Base-by-base conservation (phyloP, 2,113 vertebrate species). In the Saccopteryx leptura region DNA sequence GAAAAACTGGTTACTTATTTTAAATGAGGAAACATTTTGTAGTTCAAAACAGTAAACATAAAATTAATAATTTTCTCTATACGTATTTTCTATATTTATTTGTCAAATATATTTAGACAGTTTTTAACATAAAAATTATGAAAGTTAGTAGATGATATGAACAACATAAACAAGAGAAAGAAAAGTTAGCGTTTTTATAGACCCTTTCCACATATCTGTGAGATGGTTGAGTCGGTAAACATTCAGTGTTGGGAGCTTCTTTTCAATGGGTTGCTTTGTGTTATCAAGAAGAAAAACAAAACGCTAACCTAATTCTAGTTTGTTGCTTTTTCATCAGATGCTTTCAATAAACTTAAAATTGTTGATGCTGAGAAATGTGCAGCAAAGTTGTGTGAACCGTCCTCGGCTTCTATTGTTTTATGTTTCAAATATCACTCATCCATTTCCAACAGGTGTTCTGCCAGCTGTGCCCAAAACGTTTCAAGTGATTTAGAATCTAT, bases 241-340 rank as follows among this genome's bases (percentile, higher is more conserved):
- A 74, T 81, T 66, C 24, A 11, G 58, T 76, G 66, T 69, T 19
- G 26, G 78, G 23, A 39, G 21, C 74, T 58, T 90, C 33, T 76
- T 83, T 93, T 89, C 28, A 63, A 5, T 26, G n/a, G 5, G 4
- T 86, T 79, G 24, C 19, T 79, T 13, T 93, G 7, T 76, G 69
- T 72, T 95, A 94, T 95, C n/a, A 54, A 84, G 75, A 79, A 84
- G 80, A 90, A 92, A 90, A 91, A 86, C 33, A 46, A 92, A 88
- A 71, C n/a, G 17, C 17, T 83, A 88, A 48, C n/a, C 33, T 78
- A 52, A 58, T 74, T 81, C 26, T 75, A 23, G 52, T 79, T 74
- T 87, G 31, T 78, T 60, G 48, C 60, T 63, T 90, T 87, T 79
- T 83, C 66, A 33, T 74, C 4, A 18, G 5, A 56, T 10, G 60